Percentiles rank a stretch among this genome's conserved stretches.
Conservation (phyloP, 2,888 invertebrate genomes). For the Spisula solida region DNA sequence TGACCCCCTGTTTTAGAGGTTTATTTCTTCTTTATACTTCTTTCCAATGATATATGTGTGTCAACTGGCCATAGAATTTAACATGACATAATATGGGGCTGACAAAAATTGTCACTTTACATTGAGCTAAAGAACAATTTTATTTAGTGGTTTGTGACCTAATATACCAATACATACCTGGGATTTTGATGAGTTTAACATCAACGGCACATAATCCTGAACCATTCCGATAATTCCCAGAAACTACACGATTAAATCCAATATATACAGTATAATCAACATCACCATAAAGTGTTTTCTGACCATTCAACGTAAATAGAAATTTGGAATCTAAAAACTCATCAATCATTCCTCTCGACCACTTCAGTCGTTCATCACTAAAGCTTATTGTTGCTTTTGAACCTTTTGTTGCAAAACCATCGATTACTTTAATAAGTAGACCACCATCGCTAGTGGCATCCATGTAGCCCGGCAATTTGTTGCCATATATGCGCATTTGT, state of each 20-base stretch:
- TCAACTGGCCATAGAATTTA: too few species aligned
- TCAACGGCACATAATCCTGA: constrained; percentile 84
- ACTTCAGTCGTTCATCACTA: constrained; percentile 83
- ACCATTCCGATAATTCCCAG: constrained; percentile 82
- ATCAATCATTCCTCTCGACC: constrained; percentile 78
- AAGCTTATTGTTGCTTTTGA: constrained; percentile 77
- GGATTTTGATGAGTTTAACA: constrained; percentile 75
- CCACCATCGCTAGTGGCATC: constrained; percentile 85
- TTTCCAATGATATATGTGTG: too few species aligned
- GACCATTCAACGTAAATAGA: constrained; percentile 83
- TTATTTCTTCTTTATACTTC: too few species aligned
- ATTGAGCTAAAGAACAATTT: too few species aligned
- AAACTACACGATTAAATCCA: constrained; percentile 86
- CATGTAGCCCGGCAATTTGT: constrained; percentile 83
- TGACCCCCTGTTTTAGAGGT: too few species aligned
- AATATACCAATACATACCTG: constrained; percentile 70
- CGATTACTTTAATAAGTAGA: constrained; percentile 82
- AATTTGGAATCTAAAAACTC: constrained; percentile 84
- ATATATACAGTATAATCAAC: constrained; percentile 82
- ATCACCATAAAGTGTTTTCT: constrained; percentile 79
- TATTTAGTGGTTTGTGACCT: too few species aligned
- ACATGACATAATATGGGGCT: too few species aligned
- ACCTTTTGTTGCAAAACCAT: constrained; percentile 82
- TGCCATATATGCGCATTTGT: constrained; percentile 86
- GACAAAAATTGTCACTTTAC: too few species aligned